Evolutionary conservation across 2,888 invertebrate genomes (phyloP), one percentile per base, ranked within the genome.

Genomic region (Halictus quadricinctus): DNA sequence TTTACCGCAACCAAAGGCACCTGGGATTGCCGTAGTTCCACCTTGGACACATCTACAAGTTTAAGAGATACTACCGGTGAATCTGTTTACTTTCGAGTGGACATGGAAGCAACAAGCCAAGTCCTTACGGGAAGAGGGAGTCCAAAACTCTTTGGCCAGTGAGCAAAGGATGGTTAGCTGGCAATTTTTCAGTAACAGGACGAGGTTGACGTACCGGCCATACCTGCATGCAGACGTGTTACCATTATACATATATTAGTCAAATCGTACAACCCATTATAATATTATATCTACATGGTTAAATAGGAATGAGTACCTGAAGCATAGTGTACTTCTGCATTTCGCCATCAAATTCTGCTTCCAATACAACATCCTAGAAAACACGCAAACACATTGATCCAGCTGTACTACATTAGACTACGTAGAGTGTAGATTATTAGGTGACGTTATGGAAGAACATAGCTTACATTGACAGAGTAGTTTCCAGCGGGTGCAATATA

Each of bases 1-100:
- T 96, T 99, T 99, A 92, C 99, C 99, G 95, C 99, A 99, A 95
- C 99, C 99, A 96, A 99, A 99, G 93, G 99, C 99, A 83, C 99
- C 99, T 92, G 99, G 99, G 95, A 99, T 99, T 93, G 99, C 99
- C 3, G 99, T 99, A 69, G 99, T 99, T 88, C 99, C 99, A 88
- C 99, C 99, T 95, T 99, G 99, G 41, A 99, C 99, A 94, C 99
- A 99, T 8, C 98, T 98, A 95, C 0, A 81, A 88, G 80, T 60
- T 58, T n/a, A 75, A 36, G 46, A 21, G 15, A 75, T 50, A 43
- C n/a, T 76, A 2, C 10, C 48, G n/a, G 2, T 12, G 41, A 36
- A 0, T 58, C 13, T 0, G 25, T 21, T 50, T 18, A 13, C 13
- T 21, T 25, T 1, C 5, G 96, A 12, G 10, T 21, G 21, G 13